Base-by-base conservation (phyloP, 2,888 invertebrate genomes). In the Heliconius cydno region DNA sequence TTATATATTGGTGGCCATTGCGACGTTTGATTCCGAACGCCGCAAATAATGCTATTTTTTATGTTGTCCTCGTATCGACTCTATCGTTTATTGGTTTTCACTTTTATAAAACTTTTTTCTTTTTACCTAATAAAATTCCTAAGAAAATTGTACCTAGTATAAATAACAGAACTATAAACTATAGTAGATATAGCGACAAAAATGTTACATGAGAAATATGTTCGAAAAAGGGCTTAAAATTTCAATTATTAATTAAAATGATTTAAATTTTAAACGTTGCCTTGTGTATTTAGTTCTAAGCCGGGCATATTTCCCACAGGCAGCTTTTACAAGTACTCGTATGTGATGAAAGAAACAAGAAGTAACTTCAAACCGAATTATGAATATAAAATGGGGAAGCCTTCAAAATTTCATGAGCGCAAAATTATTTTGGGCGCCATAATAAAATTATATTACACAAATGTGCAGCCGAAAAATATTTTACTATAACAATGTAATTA, bases 351-450 rank as follows among this genome's bases (percentile, higher is more conserved):
- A 66, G 75, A 46, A 75, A 30, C 46, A 75, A 75, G 65, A 65
- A 65, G 65, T 46, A 46, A 65, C 30, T 66, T 75, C 46, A 66
- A 75, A 75, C 65, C 28, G 65, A 75, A 75, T 75, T 75, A 75
- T 65, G 75, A 66, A 75, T 75, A 46, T 30, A 75, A 66, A 73
- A 75, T 65, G 66, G 30, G 75, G 66, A 65, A 66, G 75, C 75
- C 46, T 66, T 66, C 6, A 66, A 75, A 75, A 75, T 4, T 66
- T 75, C 28, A 66, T 75, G 28, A 13, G n/a, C 22, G 9, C 74
- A 10, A 25, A 9, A 15, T 63, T 38, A 72, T 74, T 75, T 75
- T 46, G 1, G 19, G 22, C 28, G 25, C 15, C 19, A 41, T 63
- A 30, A 15, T 25, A 41, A 60, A 73, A 73, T 73, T 10, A 34